Percentiles rank a stretch among this genome's conserved stretches.
These are phyloP conservation scores for Callitettix versicolor DNA, from an alignment of 1,140 invertebrate species.

Conservation along the genomic window DNA sequence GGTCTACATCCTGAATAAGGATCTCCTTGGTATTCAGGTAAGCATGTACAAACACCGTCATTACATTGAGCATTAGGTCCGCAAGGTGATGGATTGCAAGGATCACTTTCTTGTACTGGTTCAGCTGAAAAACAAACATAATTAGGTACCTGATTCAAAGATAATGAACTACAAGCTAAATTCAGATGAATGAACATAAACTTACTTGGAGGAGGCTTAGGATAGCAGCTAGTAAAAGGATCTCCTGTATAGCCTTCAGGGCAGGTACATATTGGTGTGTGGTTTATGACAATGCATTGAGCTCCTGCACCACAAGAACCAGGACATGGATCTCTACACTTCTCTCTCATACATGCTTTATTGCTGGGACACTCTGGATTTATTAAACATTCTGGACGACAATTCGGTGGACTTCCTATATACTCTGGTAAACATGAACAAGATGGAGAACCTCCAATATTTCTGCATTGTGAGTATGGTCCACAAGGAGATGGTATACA, in stretches of 20 bases:
- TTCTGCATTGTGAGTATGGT: slow-evolving; percentile 42
- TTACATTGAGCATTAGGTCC: slow-evolving; percentile 52
- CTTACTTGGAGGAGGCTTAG: slow-evolving; percentile 35
- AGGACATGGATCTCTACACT: slow-evolving; percentile 60
- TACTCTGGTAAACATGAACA: slow-evolving; percentile 45
- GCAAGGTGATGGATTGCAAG: slow-evolving; percentile 49
- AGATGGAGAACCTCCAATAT: slow-evolving; percentile 37
- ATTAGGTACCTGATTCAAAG: slow-evolving; percentile 5
- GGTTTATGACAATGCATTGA: slow-evolving; percentile 42
- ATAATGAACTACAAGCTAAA: slow-evolving; percentile 2
- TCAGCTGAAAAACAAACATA: slow-evolving; percentile 24
- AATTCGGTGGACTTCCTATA: slow-evolving; percentile 55
- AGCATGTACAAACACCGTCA: slow-evolving; percentile 54
- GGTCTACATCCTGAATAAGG: slow-evolving; percentile 60
- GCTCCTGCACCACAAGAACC: slow-evolving; percentile 60
- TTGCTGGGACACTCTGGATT: slow-evolving; percentile 62
- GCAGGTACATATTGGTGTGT: slow-evolving; percentile 45
- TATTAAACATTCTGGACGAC: slow-evolving; percentile 57
- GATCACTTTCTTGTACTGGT: slow-evolving; percentile 22
- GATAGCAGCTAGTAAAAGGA: slow-evolving; percentile 44
- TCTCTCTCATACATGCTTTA: slow-evolving; percentile 57
- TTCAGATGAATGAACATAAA: slow-evolving; percentile 28
- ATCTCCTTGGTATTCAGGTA: slow-evolving; percentile 57
- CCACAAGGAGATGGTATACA: slow-evolving; percentile 46
- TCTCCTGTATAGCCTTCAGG: slow-evolving; percentile 44